phyloP scores from a whole-genome alignment of 1,140 invertebrate species.

The Manduca sexta region DNA sequence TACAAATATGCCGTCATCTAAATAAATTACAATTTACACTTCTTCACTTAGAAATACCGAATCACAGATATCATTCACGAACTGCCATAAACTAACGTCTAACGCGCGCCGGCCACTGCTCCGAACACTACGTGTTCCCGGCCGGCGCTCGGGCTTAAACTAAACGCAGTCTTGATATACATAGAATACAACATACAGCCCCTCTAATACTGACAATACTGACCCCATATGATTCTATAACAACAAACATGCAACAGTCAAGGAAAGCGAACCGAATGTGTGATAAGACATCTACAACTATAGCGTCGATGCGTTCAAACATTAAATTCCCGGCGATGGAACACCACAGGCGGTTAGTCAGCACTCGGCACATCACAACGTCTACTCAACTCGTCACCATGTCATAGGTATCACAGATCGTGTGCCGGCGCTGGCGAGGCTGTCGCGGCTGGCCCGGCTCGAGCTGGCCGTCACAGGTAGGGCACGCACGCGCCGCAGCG shows the following conservation, averaged over 20 bases:
- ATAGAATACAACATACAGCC: constrained; percentile 42
- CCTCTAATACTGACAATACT: constrained; percentile 38
- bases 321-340: constrained; percentile 14
- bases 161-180: constrained; percentile 63
- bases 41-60: constrained; percentile 54
- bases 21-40: constrained; percentile 47
- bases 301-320: constrained; percentile 22
- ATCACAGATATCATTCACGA: constrained; percentile 65
- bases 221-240: constrained; percentile 9
- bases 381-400: constrained; percentile 54
- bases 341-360: constrained; percentile 31
- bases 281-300: constrained; percentile 31
- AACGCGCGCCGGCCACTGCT: constrained; percentile 1
- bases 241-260: constrained; percentile 47
- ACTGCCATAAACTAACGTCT: constrained; percentile 35
- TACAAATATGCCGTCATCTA: constrained; percentile 11
- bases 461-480: constrained; percentile 52
- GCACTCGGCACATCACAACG: constrained; percentile 47
- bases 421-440: constrained; percentile 35
- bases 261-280: constrained; percentile 34
- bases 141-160: constrained; percentile 33
- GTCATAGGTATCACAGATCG: constrained; percentile 58
- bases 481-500: constrained; percentile 64
- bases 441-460: constrained; percentile 3
- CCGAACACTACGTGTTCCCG: constrained; percentile 9